Base-by-base conservation (phyloP, 2,113 vertebrate species). In the Nanger granti region DNA sequence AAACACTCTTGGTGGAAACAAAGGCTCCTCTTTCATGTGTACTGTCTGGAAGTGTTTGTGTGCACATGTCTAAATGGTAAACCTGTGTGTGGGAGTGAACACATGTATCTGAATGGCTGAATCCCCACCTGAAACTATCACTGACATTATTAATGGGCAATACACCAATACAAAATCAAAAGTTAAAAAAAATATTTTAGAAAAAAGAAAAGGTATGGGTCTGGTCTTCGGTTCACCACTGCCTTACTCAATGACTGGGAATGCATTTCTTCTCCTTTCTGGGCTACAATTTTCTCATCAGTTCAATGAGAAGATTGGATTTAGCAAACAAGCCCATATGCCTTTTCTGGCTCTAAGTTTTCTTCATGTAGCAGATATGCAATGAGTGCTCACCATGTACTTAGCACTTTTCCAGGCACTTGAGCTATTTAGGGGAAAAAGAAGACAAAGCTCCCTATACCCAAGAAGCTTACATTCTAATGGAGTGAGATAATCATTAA, bases 1-100 rank as follows among this genome's bases (percentile, higher is more conserved):
- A 90, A 96, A 98, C 98, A 97, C 1, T 49, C 66, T 57, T 69
- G 92, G 94, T 88, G 96, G 91, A 97, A 97, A 98, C 8, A 59
- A 98, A 98, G 96, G 89, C 95, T 97, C 87, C 92, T 93, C 89
- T 96, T 85, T 17, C 29, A 60, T 8, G 3, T 29, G 79, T 55
- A 4, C 44, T 26, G 6, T 64, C 52, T 54, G 44, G 18, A 85
- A 44, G 44, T 80, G 62, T 55, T 29, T 20, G 26, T 17, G 28
- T 54, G 41, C 3, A 24, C 7, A 11, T 5, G 60, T 57, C 18
- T 54, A 7, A 73, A 31, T 1, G 24, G 12, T 4, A 87, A 88
- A 31, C 20, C 34, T 73, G 62, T 11, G 22, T 24, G 1, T 12
- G 14, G 34, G 44, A 6, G 12, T 49, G 66, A 47, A 49, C 37